Base-by-base conservation (phyloP, 2,113 vertebrate genomes). In the Amphiprion ocellaris region DNA sequence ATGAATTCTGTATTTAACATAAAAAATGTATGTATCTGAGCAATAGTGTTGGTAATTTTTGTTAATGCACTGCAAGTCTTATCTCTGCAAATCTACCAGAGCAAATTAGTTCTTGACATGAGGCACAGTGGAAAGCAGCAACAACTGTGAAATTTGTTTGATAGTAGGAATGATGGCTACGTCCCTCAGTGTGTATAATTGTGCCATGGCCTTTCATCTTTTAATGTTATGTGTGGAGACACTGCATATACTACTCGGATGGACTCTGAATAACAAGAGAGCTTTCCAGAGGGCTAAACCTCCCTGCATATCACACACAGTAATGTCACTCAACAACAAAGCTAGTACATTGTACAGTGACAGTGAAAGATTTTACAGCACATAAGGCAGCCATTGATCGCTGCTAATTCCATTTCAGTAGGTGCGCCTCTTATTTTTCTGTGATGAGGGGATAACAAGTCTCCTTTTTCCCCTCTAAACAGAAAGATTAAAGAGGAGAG, bases 381-480 rank as follows among this genome's bases (percentile, higher is more conserved):
- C 49, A 64, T 56, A 67, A 81, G 55, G 65, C 69, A 55, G 81
- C 73, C 81, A 87, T 50, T 85, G 88, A 93, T 89, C 66, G 4
- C 68, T 44, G 77, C 53, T 78, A 86, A 89, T 89, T 90, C 79
- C 69, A 79, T 89, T 87, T 79, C 61, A 81, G 65, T 21, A 26
- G 56, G 69, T 65, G 73, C 28, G 49, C 60, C 65, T 84, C 65
- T 72, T 67, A 75, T 88, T 87, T 77, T 89, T 76, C n/a, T 63
- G 66, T 54, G 69, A 88, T 78, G 54, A 78, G 44, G 69, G 64
- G 86, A 89, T 85, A 86, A 88, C 62, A 81, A 83, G 61, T 69
- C 47, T 89, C 71, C 26, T 56, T 84, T 86, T 74, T 58, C 26
- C 61, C 21, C 69, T 41, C 67, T 62, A 77, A 81, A 83, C 81